Evolutionary conservation across 1,140 invertebrate species (phyloP), one percentile per base, ranked within the genome.

Genomic region (Ostrea denselamellosa): DNA sequence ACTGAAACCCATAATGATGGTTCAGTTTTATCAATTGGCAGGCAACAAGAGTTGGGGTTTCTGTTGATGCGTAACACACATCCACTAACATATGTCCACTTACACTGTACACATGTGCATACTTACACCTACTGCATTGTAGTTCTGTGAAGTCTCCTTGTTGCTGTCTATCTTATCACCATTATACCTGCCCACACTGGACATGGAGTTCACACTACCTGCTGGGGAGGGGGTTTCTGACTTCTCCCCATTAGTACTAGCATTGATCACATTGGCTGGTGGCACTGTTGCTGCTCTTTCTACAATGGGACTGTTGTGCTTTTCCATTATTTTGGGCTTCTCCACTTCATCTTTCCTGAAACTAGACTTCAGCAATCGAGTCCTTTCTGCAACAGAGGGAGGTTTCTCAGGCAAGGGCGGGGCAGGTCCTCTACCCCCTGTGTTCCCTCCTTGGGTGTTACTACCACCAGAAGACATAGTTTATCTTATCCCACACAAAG

Each of bases 401-500:
- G 92, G 92, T 86, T 93, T 93, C 53, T 93, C 92, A 25, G 92
- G 92, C 12, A 92, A 89, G 17, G 92, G 92, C 54, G 92, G 92
- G 51, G 92, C 92, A 12, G 92, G 90, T 52, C 92, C 92, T 58
- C 91, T 77, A 82, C 86, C 52, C 52, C 84, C 56, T 14, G 88
- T 62, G n/a, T 88, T 54, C 19, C 34, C 52, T 58, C 81, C 82
- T 83, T 65, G n/a, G 54, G 86, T 85, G 65, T 62, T 83, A 52
- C 44, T 83, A 54, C 65, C 65, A 22, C 82, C 83, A 56, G 88
- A 54, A 53, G 88, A 86, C 86, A 87, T 87, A 19, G 83, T 83
- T 53, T 34, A n/a, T 56, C n/a, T 51, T 83, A 56, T 44, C 81
- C 81, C 25, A 87, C 34, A 51, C 7, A 44, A 19, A 68, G 7